A percentile compares a stretch with the other conserved stretches of the same genome.
phyloP scores from a whole-genome alignment of 2,797 vertebrate genomes.

The Rhinella marina region DNA sequence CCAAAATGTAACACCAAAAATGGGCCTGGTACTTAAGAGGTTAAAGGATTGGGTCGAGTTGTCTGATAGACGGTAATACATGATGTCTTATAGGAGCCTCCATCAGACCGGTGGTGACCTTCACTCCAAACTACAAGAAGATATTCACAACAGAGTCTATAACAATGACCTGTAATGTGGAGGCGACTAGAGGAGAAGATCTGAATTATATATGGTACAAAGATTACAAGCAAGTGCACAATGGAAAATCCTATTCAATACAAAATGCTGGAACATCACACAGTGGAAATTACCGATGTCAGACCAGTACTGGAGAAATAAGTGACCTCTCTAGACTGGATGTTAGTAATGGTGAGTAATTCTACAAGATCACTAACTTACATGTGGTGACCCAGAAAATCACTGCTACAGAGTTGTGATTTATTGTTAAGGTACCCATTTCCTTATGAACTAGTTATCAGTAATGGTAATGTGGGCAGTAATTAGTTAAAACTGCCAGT shows the following conservation, averaged over 20 bases:
- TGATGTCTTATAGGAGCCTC: not conserved
- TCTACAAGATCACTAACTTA: not conserved
- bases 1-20: too few relatives aligned
- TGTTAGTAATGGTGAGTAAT: not conserved
- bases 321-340: not conserved
- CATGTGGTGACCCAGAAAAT: too few relatives aligned
- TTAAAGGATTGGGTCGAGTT: too few relatives aligned
- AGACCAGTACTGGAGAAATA: not conserved
- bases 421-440: too few relatives aligned
- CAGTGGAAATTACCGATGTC: not conserved
- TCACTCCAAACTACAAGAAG: not conserved
- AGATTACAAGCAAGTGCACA: not conserved
- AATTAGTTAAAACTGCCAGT: too few relatives aligned
- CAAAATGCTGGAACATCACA: not conserved
- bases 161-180: conserved; percentile 2
- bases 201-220: not conserved
- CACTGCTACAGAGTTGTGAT: too few relatives aligned
- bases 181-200: not conserved
- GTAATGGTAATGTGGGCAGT: too few relatives aligned
- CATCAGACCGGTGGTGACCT: not conserved
- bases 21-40: too few relatives aligned
- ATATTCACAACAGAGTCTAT: not conserved
- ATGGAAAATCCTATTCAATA: not conserved
- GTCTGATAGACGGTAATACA: too few relatives aligned
- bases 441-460: too few relatives aligned